Evolutionary conservation across 2,113 vertebrate species (phyloP).

Genomic region (Pipra filicauda): DNA sequence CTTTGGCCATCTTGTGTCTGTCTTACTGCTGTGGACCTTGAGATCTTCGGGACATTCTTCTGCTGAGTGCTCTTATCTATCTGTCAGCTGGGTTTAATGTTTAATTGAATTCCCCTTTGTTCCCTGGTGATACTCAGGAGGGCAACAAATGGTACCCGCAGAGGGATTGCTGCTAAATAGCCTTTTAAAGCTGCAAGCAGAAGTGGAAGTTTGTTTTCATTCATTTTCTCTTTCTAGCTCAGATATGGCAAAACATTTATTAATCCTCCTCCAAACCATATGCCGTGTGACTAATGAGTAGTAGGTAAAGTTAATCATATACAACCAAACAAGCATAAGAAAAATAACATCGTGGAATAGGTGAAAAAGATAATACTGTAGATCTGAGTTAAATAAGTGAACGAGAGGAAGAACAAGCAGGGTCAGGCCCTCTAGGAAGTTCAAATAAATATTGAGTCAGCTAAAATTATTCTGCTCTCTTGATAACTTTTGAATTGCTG

Average conservation of each 20-base stretch:
- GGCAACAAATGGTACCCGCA: slow-evolving; percentile 57
- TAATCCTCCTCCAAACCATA: slow-evolving; percentile 81
- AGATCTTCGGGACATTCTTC: not conserved
- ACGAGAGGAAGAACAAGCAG: not conserved
- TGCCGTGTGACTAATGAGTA: slow-evolving; percentile 74
- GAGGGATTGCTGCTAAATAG: slow-evolving; percentile 65
- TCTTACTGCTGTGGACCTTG: not conserved
- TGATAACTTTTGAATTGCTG: not conserved
- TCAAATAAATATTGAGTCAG: not conserved
- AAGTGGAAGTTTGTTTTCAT: slow-evolving; percentile 76
- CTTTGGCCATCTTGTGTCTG: not conserved
- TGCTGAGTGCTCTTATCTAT: not conserved
- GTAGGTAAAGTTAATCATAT: slow-evolving; percentile 70
- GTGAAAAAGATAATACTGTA: not conserved
- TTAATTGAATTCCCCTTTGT: slow-evolving; percentile 42
- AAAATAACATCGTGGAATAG: not conserved
- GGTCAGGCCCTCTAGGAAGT: not conserved
- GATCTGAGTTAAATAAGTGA: not conserved
- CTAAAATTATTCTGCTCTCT: not conserved
- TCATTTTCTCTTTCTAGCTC: slow-evolving; percentile 65
- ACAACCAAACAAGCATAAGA: slow-evolving; percentile 67
- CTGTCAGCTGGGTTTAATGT: not conserved
- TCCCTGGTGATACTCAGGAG: slow-evolving; percentile 54
- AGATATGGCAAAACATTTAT: slow-evolving; percentile 76
- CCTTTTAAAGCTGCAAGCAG: slow-evolving; percentile 69